Percentiles rank a stretch among this genome's conserved stretches.
These are phyloP conservation scores for Platycheirus rosarum DNA, from an alignment of 2,888 invertebrate species.

Conservation along the genomic window DNA sequence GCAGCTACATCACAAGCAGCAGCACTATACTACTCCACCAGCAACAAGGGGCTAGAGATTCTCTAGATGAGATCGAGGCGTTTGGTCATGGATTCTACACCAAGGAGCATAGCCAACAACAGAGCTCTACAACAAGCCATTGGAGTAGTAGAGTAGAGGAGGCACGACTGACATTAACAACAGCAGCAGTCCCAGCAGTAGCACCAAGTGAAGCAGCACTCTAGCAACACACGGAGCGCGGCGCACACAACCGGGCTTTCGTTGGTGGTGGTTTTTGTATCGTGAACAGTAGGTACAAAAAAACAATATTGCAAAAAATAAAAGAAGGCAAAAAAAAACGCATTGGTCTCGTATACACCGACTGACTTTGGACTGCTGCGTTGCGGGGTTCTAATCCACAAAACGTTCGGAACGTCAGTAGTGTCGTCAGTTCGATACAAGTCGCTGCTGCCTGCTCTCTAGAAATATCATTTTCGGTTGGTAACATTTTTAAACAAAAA, in stretches of 20 bases:
- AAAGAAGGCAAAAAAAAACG: slow-evolving; percentile 64
- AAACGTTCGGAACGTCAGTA: slow-evolving; percentile 76
- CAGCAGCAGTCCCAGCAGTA: slow-evolving; percentile 63
- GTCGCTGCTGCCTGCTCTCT: slow-evolving; percentile 78
- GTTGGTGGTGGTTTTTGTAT: slow-evolving; percentile 73
- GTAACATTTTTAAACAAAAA: slow-evolving; percentile 59
- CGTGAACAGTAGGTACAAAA: slow-evolving; percentile 64
- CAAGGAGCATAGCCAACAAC: slow-evolving; percentile 65
- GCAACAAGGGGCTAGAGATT: slow-evolving; percentile 70
- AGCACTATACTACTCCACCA: slow-evolving; percentile 54
- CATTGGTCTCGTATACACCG: slow-evolving; percentile 72
- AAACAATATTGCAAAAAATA: slow-evolving; percentile 54
- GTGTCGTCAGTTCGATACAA: slow-evolving; percentile 78
- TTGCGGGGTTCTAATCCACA: slow-evolving; percentile 75
- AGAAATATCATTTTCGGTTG: slow-evolving; percentile 75
- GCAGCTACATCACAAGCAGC: slow-evolving; percentile 47
- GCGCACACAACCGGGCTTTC: slow-evolving; percentile 68
- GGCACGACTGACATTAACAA: slow-evolving; percentile 72
- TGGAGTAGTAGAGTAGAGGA: slow-evolving; percentile 73
- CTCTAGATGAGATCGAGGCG: slow-evolving; percentile 71
- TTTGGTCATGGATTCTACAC: slow-evolving; percentile 40
- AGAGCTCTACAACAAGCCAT: slow-evolving; percentile 63
- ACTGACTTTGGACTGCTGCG: slow-evolving; percentile 74
- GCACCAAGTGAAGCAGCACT: slow-evolving; percentile 69
- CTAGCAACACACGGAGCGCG: slow-evolving; percentile 72